Evolutionary conservation across 2,888 invertebrate genomes (phyloP).

Genomic region (Napeogenes inachia): DNA sequence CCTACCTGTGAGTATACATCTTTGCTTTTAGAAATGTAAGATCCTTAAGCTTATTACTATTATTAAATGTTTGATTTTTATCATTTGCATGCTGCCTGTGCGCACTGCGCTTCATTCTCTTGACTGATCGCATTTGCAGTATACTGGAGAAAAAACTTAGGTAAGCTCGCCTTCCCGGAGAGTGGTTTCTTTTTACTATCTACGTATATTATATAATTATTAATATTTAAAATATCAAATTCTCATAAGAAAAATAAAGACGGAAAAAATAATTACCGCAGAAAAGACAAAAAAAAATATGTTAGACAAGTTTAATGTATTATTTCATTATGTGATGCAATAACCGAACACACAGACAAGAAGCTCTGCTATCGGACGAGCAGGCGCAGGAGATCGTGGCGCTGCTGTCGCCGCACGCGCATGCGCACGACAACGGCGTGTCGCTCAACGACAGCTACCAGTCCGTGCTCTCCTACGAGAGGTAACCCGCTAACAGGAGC

Average conservation of each 20-base stretch:
- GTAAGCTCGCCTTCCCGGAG: slow-evolving; percentile 75
- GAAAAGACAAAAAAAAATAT: slow-evolving; percentile 4
- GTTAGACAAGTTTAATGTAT: no score
- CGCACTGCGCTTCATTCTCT: slow-evolving; percentile 77
- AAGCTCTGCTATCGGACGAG: slow-evolving; percentile 89
- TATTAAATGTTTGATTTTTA: slow-evolving; percentile 70
- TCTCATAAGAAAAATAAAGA: no score
- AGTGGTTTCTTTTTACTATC: slow-evolving; percentile 22
- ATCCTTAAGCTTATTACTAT: slow-evolving; percentile 48
- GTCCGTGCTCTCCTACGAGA: slow-evolving; percentile 76
- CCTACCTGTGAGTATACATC: slow-evolving; percentile 31
- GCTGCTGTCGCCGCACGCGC: slow-evolving; percentile 82
- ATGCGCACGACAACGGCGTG: slow-evolving; percentile 69
- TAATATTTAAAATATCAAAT: slow-evolving; percentile 9
- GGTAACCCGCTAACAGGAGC: slow-evolving; percentile 38
- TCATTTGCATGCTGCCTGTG: slow-evolving; percentile 78
- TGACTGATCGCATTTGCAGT: slow-evolving; percentile 79
- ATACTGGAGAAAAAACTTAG: slow-evolving; percentile 91
- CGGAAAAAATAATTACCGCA: no score
- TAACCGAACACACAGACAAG: slow-evolving; percentile 77
- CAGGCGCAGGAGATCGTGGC: slow-evolving; percentile 93
- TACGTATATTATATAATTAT: slow-evolving; percentile 31
- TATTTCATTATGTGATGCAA: background rate
- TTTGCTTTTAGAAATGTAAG: slow-evolving; percentile 28
- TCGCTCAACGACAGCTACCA: slow-evolving; percentile 78